phyloP scores from a whole-genome alignment of 1,140 invertebrate species.

The Dufourea novaeangliae region DNA sequence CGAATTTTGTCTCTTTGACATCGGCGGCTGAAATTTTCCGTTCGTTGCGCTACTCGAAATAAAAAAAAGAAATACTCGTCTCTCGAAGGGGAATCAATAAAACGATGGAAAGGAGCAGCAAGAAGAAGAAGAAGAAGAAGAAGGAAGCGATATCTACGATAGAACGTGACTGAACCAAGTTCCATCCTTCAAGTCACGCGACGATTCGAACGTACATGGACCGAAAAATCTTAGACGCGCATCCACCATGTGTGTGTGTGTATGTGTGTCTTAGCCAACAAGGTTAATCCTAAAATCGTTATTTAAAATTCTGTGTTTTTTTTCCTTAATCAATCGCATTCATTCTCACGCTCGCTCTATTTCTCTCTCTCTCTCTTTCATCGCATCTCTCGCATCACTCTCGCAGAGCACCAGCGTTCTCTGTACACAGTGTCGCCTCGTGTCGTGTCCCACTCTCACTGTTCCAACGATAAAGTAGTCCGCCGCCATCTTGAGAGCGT shows the following conservation, averaged over 20 bases:
- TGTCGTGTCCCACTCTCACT: background rate
- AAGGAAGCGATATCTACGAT: background rate
- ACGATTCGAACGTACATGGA: constrained; percentile 17
- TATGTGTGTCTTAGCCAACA: constrained; percentile 45
- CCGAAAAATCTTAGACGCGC: constrained; percentile 43
- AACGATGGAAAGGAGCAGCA: background rate
- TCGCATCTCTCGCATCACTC: constrained; percentile 13
- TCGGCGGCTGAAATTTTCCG: no score
- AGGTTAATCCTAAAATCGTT: constrained; percentile 53
- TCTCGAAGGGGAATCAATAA: background rate
- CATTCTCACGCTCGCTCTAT: background rate
- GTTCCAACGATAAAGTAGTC: background rate
- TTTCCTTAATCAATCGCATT: background rate
- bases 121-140: background rate
- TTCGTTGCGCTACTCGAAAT: background rate
- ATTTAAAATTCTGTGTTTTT: constrained; percentile 45
- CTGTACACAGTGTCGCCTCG: constrained; percentile 19
- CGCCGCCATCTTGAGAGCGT: constrained; percentile 25
- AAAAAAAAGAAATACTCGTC: background rate
- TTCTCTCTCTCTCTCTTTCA: constrained; percentile 21
- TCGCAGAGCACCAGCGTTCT: constrained; percentile 44
- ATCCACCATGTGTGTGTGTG: background rate
- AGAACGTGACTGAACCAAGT: constrained; percentile 44
- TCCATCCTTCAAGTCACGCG: constrained; percentile 22
- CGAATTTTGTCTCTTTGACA: background rate